A percentile compares a stretch with the other conserved stretches of the same genome.
These are phyloP conservation scores for Chorisops tibialis DNA, from an alignment of 2,888 invertebrate genomes.

Conservation along the genomic window DNA sequence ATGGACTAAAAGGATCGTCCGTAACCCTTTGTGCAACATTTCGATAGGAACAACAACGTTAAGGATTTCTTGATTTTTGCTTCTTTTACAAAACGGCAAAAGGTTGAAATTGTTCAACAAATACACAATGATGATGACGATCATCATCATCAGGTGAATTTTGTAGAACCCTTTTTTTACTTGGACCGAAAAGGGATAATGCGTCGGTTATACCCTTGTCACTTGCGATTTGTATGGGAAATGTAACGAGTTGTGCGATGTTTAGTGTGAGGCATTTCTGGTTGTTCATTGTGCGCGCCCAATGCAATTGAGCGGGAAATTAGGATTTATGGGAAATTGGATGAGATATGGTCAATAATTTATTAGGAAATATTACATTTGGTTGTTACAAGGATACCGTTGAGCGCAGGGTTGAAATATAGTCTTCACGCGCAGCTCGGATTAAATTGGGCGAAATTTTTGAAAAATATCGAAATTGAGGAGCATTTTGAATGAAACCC, in stretches of 20 bases:
- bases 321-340: slow-evolving; percentile 9
- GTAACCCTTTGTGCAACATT: slow-evolving; percentile 22
- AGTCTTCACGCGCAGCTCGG: no score
- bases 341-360: background rate
- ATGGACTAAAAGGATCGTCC: slow-evolving; percentile 13
- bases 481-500: no score
- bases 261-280: background rate
- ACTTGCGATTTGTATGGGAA: slow-evolving; percentile 12
- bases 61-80: slow-evolving; percentile 17
- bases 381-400: no score
- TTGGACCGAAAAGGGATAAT: slow-evolving; percentile 5
- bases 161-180: background rate
- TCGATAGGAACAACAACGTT: slow-evolving; percentile 12
- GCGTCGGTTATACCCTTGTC: slow-evolving; percentile 22
- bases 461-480: no score
- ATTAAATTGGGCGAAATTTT: no score
- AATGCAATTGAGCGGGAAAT: slow-evolving; percentile 23
- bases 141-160: slow-evolving; percentile 22
- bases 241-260: slow-evolving; percentile 12
- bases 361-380: no score
- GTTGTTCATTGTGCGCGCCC: no score
- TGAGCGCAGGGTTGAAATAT: no score
- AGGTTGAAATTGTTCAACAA: slow-evolving; percentile 8
- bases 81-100: background rate
- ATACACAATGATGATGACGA: slow-evolving; percentile 6